Evolutionary conservation across 1,140 invertebrate genomes (phyloP).

Genomic region (Ooceraea biroi): DNA sequence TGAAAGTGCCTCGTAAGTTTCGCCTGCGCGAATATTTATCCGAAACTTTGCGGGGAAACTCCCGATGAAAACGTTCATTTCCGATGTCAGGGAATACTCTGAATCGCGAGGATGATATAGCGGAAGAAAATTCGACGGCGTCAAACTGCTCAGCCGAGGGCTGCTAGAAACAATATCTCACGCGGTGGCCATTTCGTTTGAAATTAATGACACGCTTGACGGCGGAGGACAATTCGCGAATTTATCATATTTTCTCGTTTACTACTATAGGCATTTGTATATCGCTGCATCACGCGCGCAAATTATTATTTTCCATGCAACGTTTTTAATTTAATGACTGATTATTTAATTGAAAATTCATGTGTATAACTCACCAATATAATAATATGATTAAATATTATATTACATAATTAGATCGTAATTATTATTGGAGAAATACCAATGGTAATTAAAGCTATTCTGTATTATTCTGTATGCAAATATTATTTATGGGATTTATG

Average conservation of each 20-base stretch:
- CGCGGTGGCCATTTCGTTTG: not conserved
- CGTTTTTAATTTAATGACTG: not conserved
- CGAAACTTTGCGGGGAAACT: not conserved
- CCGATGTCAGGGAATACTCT: conserved; percentile 16
- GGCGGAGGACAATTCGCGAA: not conserved
- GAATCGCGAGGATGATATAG: not conserved
- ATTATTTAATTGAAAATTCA: not conserved
- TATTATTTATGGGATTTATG: not conserved
- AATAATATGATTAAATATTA: conserved; percentile 21
- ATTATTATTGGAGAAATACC: conserved; percentile 1
- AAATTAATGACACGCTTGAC: conserved; percentile 8
- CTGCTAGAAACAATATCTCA: not conserved
- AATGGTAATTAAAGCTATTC: not conserved
- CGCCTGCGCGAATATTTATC: conserved; percentile 31
- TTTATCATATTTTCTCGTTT: not conserved
- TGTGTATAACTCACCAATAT: not conserved
- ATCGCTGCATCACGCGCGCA: not conserved
- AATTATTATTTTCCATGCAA: conserved; percentile 18
- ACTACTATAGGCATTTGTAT: not conserved
- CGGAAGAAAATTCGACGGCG: conserved; percentile 2
- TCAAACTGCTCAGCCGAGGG: not conserved
- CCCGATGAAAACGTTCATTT: conserved; percentile 21
- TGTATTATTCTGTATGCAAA: not conserved
- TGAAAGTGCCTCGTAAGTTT: conserved; percentile 43
- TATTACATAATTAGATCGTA: conserved; percentile 24